Percentiles rank a stretch among this genome's conserved stretches.
Evolutionary conservation across 2,888 invertebrate genomes (phyloP).

Genomic region (Chelonus formosanus): DNA sequence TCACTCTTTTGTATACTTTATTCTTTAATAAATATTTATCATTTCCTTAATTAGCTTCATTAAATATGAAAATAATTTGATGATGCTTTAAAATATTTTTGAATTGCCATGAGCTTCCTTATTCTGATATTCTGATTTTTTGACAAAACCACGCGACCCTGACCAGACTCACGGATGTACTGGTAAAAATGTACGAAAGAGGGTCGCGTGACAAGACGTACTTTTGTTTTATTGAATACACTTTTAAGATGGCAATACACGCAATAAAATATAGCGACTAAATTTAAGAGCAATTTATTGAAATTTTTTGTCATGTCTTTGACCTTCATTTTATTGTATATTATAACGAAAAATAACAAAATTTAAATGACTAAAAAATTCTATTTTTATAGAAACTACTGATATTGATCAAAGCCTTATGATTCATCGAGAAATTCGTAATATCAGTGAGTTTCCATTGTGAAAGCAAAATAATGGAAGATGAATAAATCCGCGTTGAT

Average conservation of each 20-base stretch:
- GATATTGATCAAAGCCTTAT: no score
- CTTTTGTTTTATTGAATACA: conserved; percentile 29
- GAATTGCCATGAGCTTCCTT: neutral
- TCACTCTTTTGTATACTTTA: conserved; percentile 14
- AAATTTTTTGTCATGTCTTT: neutral
- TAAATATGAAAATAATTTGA: neutral
- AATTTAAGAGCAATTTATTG: neutral
- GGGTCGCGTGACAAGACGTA: conserved; percentile 38
- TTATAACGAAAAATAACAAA: no score
- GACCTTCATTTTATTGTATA: no score
- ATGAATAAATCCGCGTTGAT: no score
- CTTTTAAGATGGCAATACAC: neutral
- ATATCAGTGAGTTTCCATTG: no score
- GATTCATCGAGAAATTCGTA: no score
- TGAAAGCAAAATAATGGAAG: no score
- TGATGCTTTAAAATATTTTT: neutral
- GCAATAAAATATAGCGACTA: no score
- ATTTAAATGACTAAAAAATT: no score
- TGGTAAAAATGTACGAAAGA: conserved; percentile 26
- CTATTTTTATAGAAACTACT: no score
- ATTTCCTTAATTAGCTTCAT: no score
- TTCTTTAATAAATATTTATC: no score
- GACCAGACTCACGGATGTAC: conserved; percentile 43
- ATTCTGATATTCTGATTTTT: neutral
- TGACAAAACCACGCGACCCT: conserved; percentile 37